These are phyloP conservation scores for Meteorus sp. DNA, from an alignment of 1,140 invertebrate genomes.

Conservation along the genomic window DNA sequence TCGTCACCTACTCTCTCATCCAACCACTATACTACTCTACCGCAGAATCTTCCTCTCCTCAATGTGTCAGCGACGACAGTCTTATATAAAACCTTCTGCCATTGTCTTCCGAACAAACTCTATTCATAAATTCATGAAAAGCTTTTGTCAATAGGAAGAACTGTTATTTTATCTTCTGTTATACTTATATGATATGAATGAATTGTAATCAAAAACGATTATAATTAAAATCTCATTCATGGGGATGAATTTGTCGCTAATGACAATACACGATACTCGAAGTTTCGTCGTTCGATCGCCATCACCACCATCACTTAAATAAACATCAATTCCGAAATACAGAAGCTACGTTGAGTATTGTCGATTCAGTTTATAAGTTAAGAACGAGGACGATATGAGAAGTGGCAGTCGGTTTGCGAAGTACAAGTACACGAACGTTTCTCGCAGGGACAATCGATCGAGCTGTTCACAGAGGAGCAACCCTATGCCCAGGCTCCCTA, in stretches of 20 bases:
- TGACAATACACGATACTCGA: no score
- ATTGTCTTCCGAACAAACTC: not conserved
- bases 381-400: no score
- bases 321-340: no score
- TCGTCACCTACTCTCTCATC: not conserved
- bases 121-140: not conserved
- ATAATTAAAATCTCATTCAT: no score
- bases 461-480: conserved; percentile 23
- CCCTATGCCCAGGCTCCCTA: conserved; percentile 11
- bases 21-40: not conserved
- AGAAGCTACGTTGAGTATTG: no score
- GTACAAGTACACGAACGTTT: conserved; percentile 19
- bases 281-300: no score
- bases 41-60: not conserved
- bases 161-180: not conserved
- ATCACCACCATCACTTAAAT: no score
- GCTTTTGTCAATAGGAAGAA: not conserved
- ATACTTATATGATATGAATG: no score
- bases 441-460: conserved; percentile 33
- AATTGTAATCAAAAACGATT: no score
- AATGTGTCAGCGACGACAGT: conserved; percentile 3
- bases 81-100: not conserved
- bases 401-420: conserved; percentile 4
- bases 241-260: no score
- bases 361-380: no score